Percentiles rank a stretch among this genome's conserved stretches.
Conservation (phyloP, 2,113 vertebrate species). For the Ochotona princeps region DNA sequence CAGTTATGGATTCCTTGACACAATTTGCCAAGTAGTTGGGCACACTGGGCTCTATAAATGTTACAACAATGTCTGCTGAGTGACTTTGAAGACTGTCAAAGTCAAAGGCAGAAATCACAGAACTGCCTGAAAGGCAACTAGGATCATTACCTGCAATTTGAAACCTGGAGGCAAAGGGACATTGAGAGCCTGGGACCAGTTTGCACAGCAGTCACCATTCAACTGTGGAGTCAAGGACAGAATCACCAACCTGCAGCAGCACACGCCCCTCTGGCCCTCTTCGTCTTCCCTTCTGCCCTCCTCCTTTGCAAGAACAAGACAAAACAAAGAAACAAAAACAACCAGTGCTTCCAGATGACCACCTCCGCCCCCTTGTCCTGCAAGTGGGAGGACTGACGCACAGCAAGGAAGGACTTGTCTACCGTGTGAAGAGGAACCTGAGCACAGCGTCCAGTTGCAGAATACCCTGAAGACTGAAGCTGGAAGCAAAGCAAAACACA, state of each 20-base stretch:
- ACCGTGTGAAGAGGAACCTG: rapidly evolving
- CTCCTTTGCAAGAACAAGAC: neutral
- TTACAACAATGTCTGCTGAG: constrained; percentile 42
- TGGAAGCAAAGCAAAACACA: constrained; percentile 7
- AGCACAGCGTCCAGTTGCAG: neutral
- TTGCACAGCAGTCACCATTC: constrained; percentile 40
- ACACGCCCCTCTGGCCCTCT: neutral
- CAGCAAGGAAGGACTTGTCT: neutral
- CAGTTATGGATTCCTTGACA: constrained; percentile 51
- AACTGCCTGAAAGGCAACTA: constrained; percentile 45
- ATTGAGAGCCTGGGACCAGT: constrained; percentile 50
- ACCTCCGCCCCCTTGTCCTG: neutral
- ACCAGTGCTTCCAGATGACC: neutral
- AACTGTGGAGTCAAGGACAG: constrained; percentile 20
- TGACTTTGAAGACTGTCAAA: constrained; percentile 71
- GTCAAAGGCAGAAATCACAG: constrained; percentile 66
- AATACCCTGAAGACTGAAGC: neutral
- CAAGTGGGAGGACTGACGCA: neutral
- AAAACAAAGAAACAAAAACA: too few species aligned
- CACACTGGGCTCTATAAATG: constrained; percentile 19
- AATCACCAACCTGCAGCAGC: constrained; percentile 36
- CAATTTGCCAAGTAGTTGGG: constrained; percentile 68
- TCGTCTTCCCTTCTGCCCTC: too few species aligned
- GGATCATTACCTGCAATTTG: constrained; percentile 67
- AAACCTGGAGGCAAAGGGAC: constrained; percentile 62